Evolutionary conservation across 1,140 invertebrate genomes (phyloP).

Genomic region (Batillaria attramentaria): DNA sequence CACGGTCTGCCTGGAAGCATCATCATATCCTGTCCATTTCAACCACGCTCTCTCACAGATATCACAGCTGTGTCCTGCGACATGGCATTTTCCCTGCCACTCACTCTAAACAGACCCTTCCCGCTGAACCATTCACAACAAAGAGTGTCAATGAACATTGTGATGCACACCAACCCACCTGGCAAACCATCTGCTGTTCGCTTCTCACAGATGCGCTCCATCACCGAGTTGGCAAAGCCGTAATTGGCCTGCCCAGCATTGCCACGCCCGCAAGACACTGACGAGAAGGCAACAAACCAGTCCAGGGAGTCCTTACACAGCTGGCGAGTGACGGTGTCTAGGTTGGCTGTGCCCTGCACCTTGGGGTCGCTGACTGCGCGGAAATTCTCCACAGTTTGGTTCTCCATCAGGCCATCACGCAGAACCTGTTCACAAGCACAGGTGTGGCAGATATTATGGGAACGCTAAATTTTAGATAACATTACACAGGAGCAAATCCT

Average conservation of each 20-base stretch:
- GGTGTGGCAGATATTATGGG: background rate
- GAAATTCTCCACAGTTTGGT: conserved; percentile 87
- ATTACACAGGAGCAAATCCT: background rate
- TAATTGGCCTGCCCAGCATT: conserved; percentile 97
- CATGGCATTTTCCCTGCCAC: too few relatives aligned
- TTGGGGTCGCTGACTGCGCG: conserved; percentile 78
- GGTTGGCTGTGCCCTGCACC: conserved; percentile 79
- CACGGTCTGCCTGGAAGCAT: too few relatives aligned
- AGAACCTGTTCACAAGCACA: conserved; percentile 75
- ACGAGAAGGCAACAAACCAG: conserved; percentile 93
- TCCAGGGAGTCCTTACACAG: conserved; percentile 80
- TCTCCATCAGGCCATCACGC: conserved; percentile 89
- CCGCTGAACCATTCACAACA: too few relatives aligned
- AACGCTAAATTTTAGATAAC: background rate
- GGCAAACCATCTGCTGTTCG: conserved; percentile 84
- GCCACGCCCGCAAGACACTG: conserved; percentile 93
- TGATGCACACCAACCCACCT: too few relatives aligned
- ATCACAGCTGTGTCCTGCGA: too few relatives aligned
- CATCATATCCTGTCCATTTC: too few relatives aligned
- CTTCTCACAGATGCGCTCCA: conserved; percentile 94
- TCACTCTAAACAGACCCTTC: too few relatives aligned
- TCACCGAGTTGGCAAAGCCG: conserved; percentile 94
- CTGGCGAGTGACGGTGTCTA: conserved; percentile 83
- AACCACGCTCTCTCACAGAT: too few relatives aligned
- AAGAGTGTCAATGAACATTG: too few relatives aligned